Conservation (phyloP, 2,113 vertebrate species). For the Talpa occidentalis region DNA sequence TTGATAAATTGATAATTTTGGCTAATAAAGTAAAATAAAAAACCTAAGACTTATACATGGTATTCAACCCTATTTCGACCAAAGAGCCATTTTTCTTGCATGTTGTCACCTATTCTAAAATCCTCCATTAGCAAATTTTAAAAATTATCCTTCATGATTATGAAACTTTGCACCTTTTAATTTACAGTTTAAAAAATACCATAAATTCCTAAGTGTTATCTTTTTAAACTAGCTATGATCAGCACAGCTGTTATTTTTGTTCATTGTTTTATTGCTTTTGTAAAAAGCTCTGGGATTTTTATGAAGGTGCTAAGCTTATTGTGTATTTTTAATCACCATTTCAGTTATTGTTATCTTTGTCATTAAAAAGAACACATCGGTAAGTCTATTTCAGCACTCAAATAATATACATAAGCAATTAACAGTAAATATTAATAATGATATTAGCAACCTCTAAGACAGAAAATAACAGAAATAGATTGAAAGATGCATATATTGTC, state of each 20-base stretch:
- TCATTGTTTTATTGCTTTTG: slow-evolving; percentile 66
- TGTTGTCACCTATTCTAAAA: background rate
- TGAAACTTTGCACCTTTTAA: slow-evolving; percentile 45
- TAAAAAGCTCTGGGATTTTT: slow-evolving; percentile 69
- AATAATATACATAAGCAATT: slow-evolving; percentile 72
- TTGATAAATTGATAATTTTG: background rate
- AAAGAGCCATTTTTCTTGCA: background rate
- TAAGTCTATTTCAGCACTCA: slow-evolving; percentile 67
- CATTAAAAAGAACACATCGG: slow-evolving; percentile 79
- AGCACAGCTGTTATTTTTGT: slow-evolving; percentile 68
- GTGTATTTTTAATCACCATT: slow-evolving; percentile 74
- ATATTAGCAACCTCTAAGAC: slow-evolving; percentile 66
- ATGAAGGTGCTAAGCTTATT: slow-evolving; percentile 63
- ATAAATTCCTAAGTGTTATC: slow-evolving; percentile 38
- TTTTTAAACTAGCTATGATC: slow-evolving; percentile 74
- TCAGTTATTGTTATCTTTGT: slow-evolving; percentile 67
- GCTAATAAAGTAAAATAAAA: slow-evolving; percentile 30
- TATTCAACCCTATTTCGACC: background rate
- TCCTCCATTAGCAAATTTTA: slow-evolving; percentile 45
- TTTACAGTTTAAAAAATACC: slow-evolving; percentile 36
- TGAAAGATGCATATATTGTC: slow-evolving; percentile 70
- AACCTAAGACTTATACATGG: background rate
- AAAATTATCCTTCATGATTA: slow-evolving; percentile 46
- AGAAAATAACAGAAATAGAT: slow-evolving; percentile 70
- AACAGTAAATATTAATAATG: slow-evolving; percentile 76